A percentile compares a stretch with the other conserved stretches of the same genome.
Conservation (phyloP, 2,113 vertebrate species). For the Petrocephalus zakoni region DNA sequence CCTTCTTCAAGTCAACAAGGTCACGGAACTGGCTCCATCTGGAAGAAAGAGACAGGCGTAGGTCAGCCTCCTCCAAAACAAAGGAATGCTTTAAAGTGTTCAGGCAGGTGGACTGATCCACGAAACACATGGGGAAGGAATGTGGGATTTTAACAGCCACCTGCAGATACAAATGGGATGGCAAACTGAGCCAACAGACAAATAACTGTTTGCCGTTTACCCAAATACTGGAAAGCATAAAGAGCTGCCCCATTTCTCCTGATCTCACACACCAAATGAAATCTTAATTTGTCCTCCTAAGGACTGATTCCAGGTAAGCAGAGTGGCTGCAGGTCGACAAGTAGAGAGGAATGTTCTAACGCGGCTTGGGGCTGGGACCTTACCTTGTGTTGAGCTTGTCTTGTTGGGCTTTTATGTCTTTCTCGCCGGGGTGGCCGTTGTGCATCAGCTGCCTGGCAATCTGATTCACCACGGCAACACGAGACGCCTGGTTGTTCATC, state of each 20-base stretch:
- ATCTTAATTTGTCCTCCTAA: background rate
- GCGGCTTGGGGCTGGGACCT: background rate
- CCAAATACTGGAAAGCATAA: background rate
- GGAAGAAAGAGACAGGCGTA: background rate
- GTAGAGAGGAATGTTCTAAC: background rate
- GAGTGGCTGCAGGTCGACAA: no score
- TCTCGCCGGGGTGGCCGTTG: slow-evolving; percentile 88
- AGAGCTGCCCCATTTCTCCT: background rate
- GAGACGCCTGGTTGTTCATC: slow-evolving; percentile 96
- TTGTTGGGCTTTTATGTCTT: slow-evolving; percentile 91
- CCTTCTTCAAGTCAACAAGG: slow-evolving; percentile 93
- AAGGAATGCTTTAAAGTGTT: background rate
- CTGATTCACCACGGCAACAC: slow-evolving; percentile 95
- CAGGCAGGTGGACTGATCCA: background rate
- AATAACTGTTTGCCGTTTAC: background rate
- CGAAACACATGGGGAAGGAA: background rate
- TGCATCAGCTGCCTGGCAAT: slow-evolving; percentile 92
- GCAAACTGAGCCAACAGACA: background rate
- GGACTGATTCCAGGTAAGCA: no score
- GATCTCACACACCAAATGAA: background rate
- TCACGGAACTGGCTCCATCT: slow-evolving; percentile 98
- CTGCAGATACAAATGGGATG: background rate
- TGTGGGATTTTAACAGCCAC: background rate
- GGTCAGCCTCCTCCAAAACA: background rate
- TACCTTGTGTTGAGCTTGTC: slow-evolving; percentile 98